Evolutionary conservation across 2,888 invertebrate species (phyloP).

Genomic region (Hirtodrosophila histrioides): DNA sequence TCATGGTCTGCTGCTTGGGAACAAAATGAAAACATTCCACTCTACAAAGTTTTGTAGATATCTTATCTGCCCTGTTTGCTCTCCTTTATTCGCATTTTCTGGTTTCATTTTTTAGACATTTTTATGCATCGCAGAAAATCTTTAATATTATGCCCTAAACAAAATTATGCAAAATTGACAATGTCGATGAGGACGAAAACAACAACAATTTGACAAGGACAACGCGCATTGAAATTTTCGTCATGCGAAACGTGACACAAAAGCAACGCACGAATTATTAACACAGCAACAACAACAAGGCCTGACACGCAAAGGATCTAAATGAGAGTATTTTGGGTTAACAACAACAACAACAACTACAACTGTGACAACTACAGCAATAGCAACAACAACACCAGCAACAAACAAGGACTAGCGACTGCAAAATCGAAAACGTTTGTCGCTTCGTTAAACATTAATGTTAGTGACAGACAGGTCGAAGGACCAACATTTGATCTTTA

Average conservation of each 20-base stretch:
- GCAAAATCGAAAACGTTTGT: conserved; percentile 70
- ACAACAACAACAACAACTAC: conserved; percentile 35
- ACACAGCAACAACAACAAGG: conserved; percentile 39
- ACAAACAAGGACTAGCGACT: conserved; percentile 34
- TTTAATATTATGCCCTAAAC: conserved; percentile 56
- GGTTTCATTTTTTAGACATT: conserved; percentile 30
- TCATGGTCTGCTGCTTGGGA: conserved; percentile 73
- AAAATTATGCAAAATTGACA: conserved; percentile 66
- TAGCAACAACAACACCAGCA: conserved; percentile 20
- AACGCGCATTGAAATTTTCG: conserved; percentile 38
- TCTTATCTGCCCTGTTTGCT: conserved; percentile 60
- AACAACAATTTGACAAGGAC: conserved; percentile 51
- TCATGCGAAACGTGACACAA: conserved; percentile 70
- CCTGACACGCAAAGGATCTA: conserved; percentile 32
- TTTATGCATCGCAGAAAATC: conserved; percentile 45
- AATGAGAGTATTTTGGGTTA: conserved; percentile 70
- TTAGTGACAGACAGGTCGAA: conserved; percentile 26
- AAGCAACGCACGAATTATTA: conserved; percentile 76
- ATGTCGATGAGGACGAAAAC: conserved; percentile 21
- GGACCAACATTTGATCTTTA: conserved; percentile 64
- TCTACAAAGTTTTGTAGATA: conserved; percentile 53
- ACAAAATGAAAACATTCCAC: conserved; percentile 79
- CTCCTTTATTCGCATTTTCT: conserved; percentile 19
- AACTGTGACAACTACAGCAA: conserved; percentile 3
- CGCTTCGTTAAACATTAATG: conserved; percentile 78